A percentile compares a stretch with the other conserved stretches of the same genome.
Conservation (phyloP, 2,888 invertebrate genomes). For the Ischnura elegans region DNA sequence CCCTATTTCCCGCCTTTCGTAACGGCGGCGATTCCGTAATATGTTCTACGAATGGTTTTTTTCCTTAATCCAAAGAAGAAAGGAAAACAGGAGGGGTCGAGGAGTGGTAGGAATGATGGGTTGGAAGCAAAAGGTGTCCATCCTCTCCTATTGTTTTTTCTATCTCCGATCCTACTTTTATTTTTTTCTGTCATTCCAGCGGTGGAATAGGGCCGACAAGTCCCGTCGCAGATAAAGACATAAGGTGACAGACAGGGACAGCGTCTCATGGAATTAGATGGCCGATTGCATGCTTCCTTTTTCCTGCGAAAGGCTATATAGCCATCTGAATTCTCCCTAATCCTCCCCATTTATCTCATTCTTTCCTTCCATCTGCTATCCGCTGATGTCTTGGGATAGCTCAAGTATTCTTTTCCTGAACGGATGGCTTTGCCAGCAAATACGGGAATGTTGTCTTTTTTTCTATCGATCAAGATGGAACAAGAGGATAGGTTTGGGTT, state of each 20-base stretch:
- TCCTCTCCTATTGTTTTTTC: not conserved
- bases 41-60: not conserved
- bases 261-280: constrained; percentile 15
- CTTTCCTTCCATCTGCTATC: not conserved
- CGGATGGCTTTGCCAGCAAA: not conserved
- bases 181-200: not conserved
- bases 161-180: not conserved
- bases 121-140: constrained; percentile 10
- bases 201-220: not conserved
- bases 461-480: not conserved
- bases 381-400: not conserved
- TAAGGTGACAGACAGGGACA: constrained; percentile 19
- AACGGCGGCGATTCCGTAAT: constrained; percentile 26
- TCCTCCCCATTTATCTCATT: not conserved
- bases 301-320: not conserved
- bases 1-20: not conserved
- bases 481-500: not conserved
- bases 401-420: not conserved
- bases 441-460: not conserved
- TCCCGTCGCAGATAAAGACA: not conserved
- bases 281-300: constrained; percentile 7
- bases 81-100: not conserved
- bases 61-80: not conserved
- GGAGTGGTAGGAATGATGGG: not conserved
- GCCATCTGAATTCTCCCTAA: not conserved